These are phyloP conservation scores for Sander vitreus DNA, from an alignment of 2,113 vertebrate species.

Conservation along the genomic window DNA sequence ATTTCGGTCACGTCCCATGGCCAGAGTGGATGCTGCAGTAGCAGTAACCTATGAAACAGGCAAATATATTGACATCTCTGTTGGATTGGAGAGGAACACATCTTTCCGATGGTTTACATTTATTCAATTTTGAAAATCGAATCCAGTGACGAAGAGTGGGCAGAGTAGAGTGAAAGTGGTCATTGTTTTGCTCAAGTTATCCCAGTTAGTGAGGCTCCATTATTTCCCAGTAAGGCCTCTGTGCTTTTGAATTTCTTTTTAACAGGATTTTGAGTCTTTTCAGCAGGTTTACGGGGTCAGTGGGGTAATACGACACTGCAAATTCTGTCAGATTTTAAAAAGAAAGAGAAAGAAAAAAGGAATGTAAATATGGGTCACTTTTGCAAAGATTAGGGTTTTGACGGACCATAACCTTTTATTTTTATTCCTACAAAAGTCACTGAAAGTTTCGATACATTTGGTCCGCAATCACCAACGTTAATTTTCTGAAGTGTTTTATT, in stretches of 20 bases:
- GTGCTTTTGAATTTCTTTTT: conserved; percentile 40
- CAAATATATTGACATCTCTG: not conserved
- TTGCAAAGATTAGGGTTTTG: not conserved
- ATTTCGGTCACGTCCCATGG: too few relatives aligned
- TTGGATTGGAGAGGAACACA: not conserved
- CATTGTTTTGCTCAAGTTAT: not conserved
- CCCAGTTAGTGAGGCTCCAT: conserved; percentile 5
- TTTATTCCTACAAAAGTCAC: too few relatives aligned
- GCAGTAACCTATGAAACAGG: too few relatives aligned
- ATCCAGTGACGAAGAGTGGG: not conserved
- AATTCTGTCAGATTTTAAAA: not conserved
- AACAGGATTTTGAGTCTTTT: conserved; percentile 38
- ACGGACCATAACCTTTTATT: not conserved
- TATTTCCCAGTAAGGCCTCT: conserved; percentile 53
- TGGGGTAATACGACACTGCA: not conserved
- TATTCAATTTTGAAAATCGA: not conserved
- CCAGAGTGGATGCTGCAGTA: not conserved
- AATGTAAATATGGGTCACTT: not conserved
- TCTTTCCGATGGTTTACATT: not conserved
- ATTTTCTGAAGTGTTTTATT: too few relatives aligned
- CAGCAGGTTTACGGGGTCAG: conserved; percentile 26
- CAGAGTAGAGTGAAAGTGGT: not conserved
- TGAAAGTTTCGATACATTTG: too few relatives aligned
- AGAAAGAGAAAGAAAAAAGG: not conserved
- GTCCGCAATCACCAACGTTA: too few relatives aligned